phyloP scores from a whole-genome alignment of 2,113 vertebrate species.

The Caracal caracal region DNA sequence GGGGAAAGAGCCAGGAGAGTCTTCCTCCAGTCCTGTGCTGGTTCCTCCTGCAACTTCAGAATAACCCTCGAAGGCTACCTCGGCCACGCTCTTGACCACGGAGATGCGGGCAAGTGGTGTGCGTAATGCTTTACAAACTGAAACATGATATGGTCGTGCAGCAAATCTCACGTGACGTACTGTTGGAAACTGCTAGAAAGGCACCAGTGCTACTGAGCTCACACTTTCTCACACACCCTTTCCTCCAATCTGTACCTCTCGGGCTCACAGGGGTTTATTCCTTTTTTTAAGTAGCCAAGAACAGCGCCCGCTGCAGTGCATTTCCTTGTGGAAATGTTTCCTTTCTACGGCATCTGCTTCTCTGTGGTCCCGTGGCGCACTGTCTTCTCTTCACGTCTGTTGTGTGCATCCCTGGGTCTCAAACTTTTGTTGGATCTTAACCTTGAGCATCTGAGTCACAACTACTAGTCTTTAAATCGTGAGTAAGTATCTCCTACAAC shows the following conservation, averaged over 20 bases:
- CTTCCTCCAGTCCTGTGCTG: not conserved
- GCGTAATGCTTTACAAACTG: not conserved
- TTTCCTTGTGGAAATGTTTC: not conserved
- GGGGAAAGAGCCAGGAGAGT: not conserved
- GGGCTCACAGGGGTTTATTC: too few species aligned
- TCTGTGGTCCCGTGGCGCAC: not conserved
- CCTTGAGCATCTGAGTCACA: constrained; percentile 17
- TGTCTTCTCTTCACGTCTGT: not conserved
- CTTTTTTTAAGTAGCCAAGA: not conserved
- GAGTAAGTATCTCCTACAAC: not conserved
- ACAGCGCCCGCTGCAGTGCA: not conserved
- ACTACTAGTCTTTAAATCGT: not conserved
- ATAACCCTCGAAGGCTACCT: not conserved
- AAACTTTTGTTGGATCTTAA: not conserved
- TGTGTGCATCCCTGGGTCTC: not conserved
- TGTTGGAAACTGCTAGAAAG: too few species aligned
- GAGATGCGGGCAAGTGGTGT: not conserved
- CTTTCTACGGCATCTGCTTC: not conserved
- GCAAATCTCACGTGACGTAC: not conserved
- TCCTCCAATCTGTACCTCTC: not conserved
- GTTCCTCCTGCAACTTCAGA: not conserved
- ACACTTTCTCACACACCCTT: fast-evolving
- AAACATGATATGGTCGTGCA: not conserved
- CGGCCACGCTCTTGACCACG: fast-evolving
- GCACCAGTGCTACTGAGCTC: fast-evolving